Conservation (phyloP, 2,888 invertebrate genomes). For the Gortyna flavago region DNA sequence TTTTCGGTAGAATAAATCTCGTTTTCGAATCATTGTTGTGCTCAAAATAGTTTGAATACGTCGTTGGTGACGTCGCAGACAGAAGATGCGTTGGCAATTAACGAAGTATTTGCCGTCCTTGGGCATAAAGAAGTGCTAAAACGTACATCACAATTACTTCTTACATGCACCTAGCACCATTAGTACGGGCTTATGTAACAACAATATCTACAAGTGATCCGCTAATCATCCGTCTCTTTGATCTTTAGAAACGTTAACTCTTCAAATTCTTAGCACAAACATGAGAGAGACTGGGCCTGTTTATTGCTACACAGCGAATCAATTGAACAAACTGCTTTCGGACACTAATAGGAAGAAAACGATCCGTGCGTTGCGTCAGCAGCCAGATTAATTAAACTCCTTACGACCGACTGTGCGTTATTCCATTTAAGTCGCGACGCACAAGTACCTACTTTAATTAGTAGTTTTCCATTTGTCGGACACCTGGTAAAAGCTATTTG, state of each 20-base stretch:
- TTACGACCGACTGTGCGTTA: constrained; percentile 80
- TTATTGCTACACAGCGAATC: constrained; percentile 84
- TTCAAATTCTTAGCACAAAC: constrained; percentile 86
- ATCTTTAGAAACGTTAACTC: constrained; percentile 83
- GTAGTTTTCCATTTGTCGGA: constrained; percentile 87
- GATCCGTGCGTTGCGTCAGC: constrained; percentile 82
- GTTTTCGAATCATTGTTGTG: constrained; percentile 52
- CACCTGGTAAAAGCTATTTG: constrained; percentile 86
- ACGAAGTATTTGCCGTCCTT: constrained; percentile 73
- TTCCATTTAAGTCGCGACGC: constrained; percentile 81
- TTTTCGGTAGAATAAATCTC: constrained; percentile 68
- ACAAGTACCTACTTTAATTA: constrained; percentile 86
- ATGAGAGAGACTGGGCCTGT: constrained; percentile 76
- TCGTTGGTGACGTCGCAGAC: constrained; percentile 56
- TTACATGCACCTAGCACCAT: constrained; percentile 77
- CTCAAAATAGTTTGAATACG: constrained; percentile 50
- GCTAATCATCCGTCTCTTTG: constrained; percentile 82
- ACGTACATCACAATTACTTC: constrained; percentile 81
- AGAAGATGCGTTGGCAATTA: constrained; percentile 54
- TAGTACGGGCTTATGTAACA: constrained; percentile 83
- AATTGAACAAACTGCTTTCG: constrained; percentile 85
- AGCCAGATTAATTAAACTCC: constrained; percentile 87
- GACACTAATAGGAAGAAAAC: constrained; percentile 85
- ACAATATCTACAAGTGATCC: constrained; percentile 83
- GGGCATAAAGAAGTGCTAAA: constrained; percentile 84